phyloP scores from a whole-genome alignment of 2,888 invertebrate species.

The Petrophora chlorosata region DNA sequence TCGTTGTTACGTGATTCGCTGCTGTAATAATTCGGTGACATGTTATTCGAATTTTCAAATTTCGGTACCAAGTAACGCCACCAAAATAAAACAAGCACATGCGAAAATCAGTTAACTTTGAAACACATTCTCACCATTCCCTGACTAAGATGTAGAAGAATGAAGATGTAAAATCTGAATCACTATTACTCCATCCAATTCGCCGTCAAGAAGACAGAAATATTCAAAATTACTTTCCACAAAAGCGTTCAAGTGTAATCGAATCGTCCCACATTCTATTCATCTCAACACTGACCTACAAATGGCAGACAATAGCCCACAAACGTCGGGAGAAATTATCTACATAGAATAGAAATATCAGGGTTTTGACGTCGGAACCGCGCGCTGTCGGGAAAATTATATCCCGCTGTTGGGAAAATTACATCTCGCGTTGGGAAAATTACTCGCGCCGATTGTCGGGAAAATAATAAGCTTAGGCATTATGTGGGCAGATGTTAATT shows the following conservation, averaged over 20 bases:
- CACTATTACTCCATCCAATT: background rate
- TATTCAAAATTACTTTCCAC: conserved; percentile 17
- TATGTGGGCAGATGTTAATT: conserved; percentile 25
- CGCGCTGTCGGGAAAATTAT: conserved; percentile 19
- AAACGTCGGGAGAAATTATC: conserved; percentile 29
- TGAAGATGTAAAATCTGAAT: background rate
- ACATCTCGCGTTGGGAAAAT: conserved; percentile 17
- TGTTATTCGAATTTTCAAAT: too few species aligned
- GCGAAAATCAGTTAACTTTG: too few species aligned
- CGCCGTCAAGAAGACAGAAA: conserved; percentile 7
- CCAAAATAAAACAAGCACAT: too few species aligned
- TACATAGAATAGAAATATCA: conserved; percentile 37
- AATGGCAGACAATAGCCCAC: conserved; percentile 31
- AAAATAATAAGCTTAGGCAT: conserved; percentile 25
- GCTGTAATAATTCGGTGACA: too few species aligned
- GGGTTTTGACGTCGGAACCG: conserved; percentile 38
- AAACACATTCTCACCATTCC: background rate
- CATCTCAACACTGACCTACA: conserved; percentile 31
- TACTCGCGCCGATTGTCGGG: conserved; percentile 23
- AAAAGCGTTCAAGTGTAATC: conserved; percentile 23
- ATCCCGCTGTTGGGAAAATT: conserved; percentile 5
- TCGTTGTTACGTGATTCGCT: too few species aligned
- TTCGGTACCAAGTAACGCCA: too few species aligned
- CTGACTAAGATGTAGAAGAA: too few species aligned
- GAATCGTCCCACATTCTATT: conserved; percentile 24